Evolutionary conservation across 2,888 invertebrate species (phyloP), one percentile per base, ranked within the genome.

Genomic region (Vanessa cardui): DNA sequence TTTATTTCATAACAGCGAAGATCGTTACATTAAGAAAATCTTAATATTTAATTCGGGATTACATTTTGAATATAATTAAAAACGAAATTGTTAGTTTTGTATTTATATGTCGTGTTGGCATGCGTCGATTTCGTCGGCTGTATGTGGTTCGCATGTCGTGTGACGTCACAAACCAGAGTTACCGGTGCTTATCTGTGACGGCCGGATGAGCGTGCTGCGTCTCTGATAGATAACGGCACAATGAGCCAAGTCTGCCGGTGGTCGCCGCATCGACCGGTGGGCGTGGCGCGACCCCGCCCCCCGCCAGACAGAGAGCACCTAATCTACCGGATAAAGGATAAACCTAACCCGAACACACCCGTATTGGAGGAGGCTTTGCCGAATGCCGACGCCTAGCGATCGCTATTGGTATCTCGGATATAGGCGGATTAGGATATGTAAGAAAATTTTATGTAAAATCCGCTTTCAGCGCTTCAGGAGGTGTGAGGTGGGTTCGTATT

Each of bases 241-340:
- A 87, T 88, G 88, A 82, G 83, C 75, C 75, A 68, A 78, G 76
- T 69, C 71, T 72, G 77, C 71, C 73, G 73, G 73, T 74, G 77
- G 76, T 78, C 56, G 82, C 83, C 84, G 80, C 89, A 90, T 91
- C 90, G 91, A 91, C 89, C 91, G 90, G 88, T 87, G 81, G 91
- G 91, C 91, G 90, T 89, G 90, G 86, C 85, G 75, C 73, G 84
- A 83, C 88, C 87, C 89, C 90, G 89, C 92, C 92, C 81, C 85
- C 86, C 78, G 76, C 82, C 79, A 85, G 85, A 85, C 84, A 84
- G 86, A 86, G 86, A 86, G 78, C 87, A 83, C 79, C 89, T 92
- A 91, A 92, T 92, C 92, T 89, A 77, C 77, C 84, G 90, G 89
- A 90, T 92, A 92, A 89, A 86, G 92, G 92, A 92, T 92, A 87